Percentiles rank a stretch among this genome's conserved stretches.
Evolutionary conservation across 2,797 vertebrate species (phyloP).

Genomic region (Macropus fuliginosus): DNA sequence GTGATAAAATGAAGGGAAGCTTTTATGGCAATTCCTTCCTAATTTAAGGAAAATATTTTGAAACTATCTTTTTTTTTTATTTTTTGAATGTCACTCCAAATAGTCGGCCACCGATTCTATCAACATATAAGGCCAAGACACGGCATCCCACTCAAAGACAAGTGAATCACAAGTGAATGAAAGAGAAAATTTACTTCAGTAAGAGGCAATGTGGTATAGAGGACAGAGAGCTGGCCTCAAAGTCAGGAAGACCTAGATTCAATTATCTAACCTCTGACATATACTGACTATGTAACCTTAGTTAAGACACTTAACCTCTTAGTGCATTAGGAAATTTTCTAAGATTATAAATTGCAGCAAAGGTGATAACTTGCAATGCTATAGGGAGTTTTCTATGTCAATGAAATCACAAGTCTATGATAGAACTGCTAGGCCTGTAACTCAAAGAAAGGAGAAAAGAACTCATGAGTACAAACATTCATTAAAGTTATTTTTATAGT

Average conservation of each 20-base stretch:
- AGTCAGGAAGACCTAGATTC: background rate
- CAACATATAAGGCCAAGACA: conserved; percentile 8
- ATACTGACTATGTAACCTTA: background rate
- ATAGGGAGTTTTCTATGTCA: background rate
- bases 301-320: background rate
- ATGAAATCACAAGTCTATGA: background rate
- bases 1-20: conserved; percentile 4
- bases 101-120: background rate
- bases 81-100: background rate
- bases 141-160: background rate
- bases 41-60: background rate
- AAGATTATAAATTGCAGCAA: background rate
- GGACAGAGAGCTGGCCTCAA: background rate
- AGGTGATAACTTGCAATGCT: background rate
- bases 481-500: background rate
- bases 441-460: background rate
- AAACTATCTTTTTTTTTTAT: background rate
- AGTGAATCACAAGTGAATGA: background rate
- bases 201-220: background rate
- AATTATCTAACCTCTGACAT: background rate
- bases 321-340: background rate
- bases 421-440: background rate
- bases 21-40: background rate
- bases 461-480: background rate
- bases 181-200: background rate